Base-by-base conservation (phyloP, 2,888 invertebrate genomes). In the Onthophagus sagittarius region DNA sequence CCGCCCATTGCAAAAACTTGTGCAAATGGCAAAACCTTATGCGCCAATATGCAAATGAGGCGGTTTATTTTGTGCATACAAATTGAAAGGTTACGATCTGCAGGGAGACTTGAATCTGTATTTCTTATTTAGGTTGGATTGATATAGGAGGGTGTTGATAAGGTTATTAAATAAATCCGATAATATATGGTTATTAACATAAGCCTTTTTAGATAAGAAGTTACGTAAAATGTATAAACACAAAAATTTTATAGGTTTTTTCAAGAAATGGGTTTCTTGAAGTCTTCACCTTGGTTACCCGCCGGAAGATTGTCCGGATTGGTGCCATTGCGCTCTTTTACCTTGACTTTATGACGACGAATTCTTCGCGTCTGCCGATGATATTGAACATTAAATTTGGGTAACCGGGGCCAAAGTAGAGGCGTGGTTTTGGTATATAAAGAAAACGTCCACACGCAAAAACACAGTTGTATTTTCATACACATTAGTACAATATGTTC, bases 401-500 rank as follows among this genome's bases (percentile, higher is more conserved):
- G 39, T 53, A 53, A 53, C 39, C 39, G 39, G 39, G 39, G 39
- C 39, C 39, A 53, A 53, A 53, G 39, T 53, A 53, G 39, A 31
- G 67, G 67, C 23, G 67, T 67, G 67, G 67, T 23, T n/a, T 32
- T 32, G 0, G n/a, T 67, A 67, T 67, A 67, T 31, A 67, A 15
- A 23, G 15, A 67, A 23, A 53, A 53, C 39, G 11, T 11, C 39
- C 9, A 53, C 7, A 9, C 11, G 67, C 31, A 67, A 67, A 67
- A 67, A 67, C 32, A 67, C n/a, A 9, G 39, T 53, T 53, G 39
- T 53, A 11, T 53, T 53, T 53, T 53, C 15, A 11, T 67, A 13
- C 67, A 67, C 15, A 23, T 31, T 23, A 23, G 67, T 32, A 23
- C 67, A 67, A 15, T 32, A 67, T 67, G 67, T 67, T 67, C 67